Conservation (phyloP, 2,888 invertebrate species). For the Meloe dianella region DNA sequence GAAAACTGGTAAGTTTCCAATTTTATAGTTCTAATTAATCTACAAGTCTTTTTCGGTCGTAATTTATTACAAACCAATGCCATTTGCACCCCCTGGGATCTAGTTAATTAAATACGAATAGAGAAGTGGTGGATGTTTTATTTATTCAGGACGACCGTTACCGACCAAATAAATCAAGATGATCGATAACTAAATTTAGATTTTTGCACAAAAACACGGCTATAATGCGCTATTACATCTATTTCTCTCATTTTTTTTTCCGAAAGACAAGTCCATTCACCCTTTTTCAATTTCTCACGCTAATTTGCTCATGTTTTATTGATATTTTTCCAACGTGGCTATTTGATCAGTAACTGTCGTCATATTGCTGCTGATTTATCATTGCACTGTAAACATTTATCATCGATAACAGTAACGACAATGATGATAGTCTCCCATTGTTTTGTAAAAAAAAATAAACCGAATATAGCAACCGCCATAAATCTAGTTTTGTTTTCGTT, state of each 20-base stretch:
- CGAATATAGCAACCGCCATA: background rate
- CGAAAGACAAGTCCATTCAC: background rate
- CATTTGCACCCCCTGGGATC: conserved; percentile 19
- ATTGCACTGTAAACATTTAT: background rate
- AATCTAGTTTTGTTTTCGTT: background rate
- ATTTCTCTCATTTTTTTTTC: background rate
- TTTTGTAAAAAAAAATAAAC: background rate
- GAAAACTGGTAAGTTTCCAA: background rate
- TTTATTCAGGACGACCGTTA: background rate
- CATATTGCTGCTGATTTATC: background rate
- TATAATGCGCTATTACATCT: background rate
- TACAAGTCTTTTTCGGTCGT: conserved; percentile 9
- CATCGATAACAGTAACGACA: background rate
- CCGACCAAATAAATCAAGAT: background rate
- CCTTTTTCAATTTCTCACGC: background rate
- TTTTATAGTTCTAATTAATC: conserved; percentile 2
- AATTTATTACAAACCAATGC: conserved; percentile 22
- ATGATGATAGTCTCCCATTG: background rate
- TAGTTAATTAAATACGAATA: conserved; percentile 20
- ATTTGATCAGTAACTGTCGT: background rate
- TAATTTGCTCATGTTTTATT: background rate
- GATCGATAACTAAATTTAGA: background rate
- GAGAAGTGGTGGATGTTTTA: background rate
- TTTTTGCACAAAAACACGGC: background rate
- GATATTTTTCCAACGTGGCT: background rate